phyloP scores from a whole-genome alignment of 2,113 vertebrate genomes.

The Myrmophylax atrothorax region DNA sequence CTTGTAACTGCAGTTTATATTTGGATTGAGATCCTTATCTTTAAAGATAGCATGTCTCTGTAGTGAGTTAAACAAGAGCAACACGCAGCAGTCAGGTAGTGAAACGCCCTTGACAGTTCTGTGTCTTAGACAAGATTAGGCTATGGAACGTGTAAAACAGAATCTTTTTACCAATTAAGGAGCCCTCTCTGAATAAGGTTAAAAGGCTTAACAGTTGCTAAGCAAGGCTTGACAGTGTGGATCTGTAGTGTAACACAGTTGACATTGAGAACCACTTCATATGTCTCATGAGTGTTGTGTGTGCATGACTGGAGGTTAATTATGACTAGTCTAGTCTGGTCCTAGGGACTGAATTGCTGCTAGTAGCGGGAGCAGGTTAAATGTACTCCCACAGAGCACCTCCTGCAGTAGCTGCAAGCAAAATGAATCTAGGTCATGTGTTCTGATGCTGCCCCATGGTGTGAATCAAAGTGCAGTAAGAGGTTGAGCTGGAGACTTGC shows the following conservation, averaged over 20 bases:
- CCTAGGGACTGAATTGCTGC: not conserved
- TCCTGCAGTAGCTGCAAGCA: not conserved
- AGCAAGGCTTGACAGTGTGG: not conserved
- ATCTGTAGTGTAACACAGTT: not conserved
- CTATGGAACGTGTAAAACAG: not conserved
- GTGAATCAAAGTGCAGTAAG: not conserved
- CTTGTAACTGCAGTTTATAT: not conserved
- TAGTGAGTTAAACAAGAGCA: not conserved
- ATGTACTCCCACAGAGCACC: not conserved
- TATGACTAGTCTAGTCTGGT: not conserved
- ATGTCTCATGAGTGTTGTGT: not conserved
- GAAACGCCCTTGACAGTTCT: not conserved
- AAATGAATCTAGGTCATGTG: not conserved
- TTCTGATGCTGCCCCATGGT: not conserved
- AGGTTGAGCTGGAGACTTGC: not conserved
- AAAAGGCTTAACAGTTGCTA: not conserved
- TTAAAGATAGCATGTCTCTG: not conserved
- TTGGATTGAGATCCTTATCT: not conserved
- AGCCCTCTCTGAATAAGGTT: not conserved
- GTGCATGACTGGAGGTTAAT: rapidly evolving
- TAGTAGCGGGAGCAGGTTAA: not conserved
- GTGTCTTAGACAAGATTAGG: not conserved
- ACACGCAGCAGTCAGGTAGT: not conserved
- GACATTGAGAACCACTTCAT: not conserved
- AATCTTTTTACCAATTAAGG: not conserved